Conservation (phyloP, 2,888 invertebrate genomes). For the Drosophila emarginata region DNA sequence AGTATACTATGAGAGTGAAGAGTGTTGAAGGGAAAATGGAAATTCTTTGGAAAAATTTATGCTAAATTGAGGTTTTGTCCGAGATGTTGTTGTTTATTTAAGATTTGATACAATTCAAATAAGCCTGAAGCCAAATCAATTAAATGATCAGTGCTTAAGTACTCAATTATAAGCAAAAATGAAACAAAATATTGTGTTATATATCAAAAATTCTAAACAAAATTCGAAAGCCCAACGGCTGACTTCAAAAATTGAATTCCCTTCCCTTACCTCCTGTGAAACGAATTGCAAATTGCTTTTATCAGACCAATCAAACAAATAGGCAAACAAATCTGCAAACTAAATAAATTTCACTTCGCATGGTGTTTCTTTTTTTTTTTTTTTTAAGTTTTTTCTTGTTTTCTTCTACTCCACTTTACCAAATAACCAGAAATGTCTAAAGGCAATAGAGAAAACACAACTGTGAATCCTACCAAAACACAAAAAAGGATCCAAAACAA, state of each 20-base stretch:
- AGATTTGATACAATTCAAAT: neutral
- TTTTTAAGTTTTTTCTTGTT: slow-evolving; percentile 13
- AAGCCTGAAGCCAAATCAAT: slow-evolving; percentile 2
- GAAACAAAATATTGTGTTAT: neutral
- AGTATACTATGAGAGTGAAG: neutral
- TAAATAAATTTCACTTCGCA: slow-evolving; percentile 59
- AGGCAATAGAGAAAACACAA: slow-evolving; percentile 38
- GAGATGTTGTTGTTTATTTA: neutral
- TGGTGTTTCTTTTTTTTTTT: neutral
- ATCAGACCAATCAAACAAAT: slow-evolving; percentile 66
- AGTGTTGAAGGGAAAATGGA: neutral
- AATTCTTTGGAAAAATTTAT: neutral
- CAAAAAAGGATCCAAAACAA: slow-evolving; percentile 13
- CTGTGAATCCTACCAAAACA: slow-evolving; percentile 23
- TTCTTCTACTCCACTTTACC: neutral
- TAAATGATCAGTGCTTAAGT: slow-evolving; percentile 7
- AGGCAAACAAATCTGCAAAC: slow-evolving; percentile 63
- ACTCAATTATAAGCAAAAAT: neutral
- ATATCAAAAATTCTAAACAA: slow-evolving; percentile 3
- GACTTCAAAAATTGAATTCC: slow-evolving; percentile 40
- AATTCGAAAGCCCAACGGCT: slow-evolving; percentile 2
- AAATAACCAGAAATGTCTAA: slow-evolving; percentile 31
- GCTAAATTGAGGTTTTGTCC: slow-evolving; percentile 8
- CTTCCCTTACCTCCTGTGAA: neutral
- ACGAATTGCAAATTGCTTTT: slow-evolving; percentile 51